phyloP scores from a whole-genome alignment of 2,888 invertebrate genomes.

The Acronicta psi region DNA sequence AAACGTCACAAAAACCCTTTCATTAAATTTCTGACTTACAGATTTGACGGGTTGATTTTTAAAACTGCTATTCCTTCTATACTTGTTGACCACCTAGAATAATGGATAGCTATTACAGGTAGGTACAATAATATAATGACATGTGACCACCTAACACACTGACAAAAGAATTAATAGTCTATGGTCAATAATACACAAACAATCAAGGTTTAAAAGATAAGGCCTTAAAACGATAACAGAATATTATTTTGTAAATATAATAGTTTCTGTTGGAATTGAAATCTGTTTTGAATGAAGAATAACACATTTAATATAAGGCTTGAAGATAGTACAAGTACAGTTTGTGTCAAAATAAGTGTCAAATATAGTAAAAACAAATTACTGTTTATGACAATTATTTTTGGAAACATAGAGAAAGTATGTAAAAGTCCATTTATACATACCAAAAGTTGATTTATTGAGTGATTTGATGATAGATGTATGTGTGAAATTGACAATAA shows the following conservation, averaged over 20 bases:
- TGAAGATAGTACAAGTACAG: background rate
- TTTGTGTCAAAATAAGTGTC: slow-evolving; percentile 1
- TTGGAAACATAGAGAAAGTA: background rate
- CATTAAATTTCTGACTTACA: slow-evolving; percentile 64
- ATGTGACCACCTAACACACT: background rate
- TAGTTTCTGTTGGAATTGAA: background rate
- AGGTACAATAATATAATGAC: no score
- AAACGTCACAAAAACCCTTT: slow-evolving; percentile 14
- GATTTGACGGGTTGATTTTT: slow-evolving; percentile 72
- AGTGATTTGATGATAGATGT: background rate
- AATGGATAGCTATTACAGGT: slow-evolving; percentile 25
- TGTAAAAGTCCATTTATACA: slow-evolving; percentile 18
- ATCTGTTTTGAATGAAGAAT: background rate
- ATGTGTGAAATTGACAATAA: background rate
- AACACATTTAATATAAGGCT: background rate
- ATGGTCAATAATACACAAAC: background rate
- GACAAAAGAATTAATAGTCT: background rate
- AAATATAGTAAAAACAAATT: background rate
- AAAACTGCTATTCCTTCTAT: slow-evolving; percentile 71
- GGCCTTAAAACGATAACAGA: background rate
- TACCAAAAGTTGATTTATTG: slow-evolving; percentile 11
- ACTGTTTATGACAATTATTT: background rate
- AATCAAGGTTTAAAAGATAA: slow-evolving; percentile 14
- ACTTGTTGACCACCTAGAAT: slow-evolving; percentile 72
- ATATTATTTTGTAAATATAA: background rate